A percentile compares a stretch with the other conserved stretches of the same genome.
Evolutionary conservation across 2,113 vertebrate species (phyloP).

Genomic region (Pygoscelis antarcticus): DNA sequence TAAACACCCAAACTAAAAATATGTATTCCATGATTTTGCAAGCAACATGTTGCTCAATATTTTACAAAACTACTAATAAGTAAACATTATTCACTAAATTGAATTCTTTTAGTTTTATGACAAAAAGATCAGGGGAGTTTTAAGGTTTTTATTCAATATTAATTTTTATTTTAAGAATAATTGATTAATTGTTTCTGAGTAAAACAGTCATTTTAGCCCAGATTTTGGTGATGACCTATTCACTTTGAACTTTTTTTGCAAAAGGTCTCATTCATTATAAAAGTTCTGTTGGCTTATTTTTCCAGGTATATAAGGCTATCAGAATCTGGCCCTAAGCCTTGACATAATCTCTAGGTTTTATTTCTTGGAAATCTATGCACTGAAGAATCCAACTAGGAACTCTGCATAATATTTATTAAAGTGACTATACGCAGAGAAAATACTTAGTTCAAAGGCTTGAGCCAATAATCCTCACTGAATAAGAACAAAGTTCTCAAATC

Average conservation of each 20-base stretch:
- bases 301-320: neutral
- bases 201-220: neutral
- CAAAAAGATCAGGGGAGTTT: neutral
- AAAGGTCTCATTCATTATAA: neutral
- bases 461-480: neutral
- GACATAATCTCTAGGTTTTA: neutral
- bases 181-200: neutral
- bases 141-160: neutral
- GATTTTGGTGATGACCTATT: neutral
- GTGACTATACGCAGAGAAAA: conserved; percentile 11
- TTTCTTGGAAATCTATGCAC: neutral
- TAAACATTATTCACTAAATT: neutral
- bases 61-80: neutral
- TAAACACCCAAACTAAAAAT: neutral
- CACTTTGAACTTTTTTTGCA: neutral
- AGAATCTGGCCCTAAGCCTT: neutral
- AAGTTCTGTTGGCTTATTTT: neutral
- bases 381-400: neutral
- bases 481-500: conserved; percentile 40
- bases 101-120: neutral
- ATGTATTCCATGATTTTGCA: neutral
- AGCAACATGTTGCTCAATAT: neutral
- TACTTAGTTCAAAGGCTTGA: conserved; percentile 25
- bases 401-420: conserved; percentile 25
- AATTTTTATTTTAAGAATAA: neutral